Evolutionary conservation across 53 echinoderm and acorn worm species (phyloP).

Genomic region (Glandiceps talaboti): DNA sequence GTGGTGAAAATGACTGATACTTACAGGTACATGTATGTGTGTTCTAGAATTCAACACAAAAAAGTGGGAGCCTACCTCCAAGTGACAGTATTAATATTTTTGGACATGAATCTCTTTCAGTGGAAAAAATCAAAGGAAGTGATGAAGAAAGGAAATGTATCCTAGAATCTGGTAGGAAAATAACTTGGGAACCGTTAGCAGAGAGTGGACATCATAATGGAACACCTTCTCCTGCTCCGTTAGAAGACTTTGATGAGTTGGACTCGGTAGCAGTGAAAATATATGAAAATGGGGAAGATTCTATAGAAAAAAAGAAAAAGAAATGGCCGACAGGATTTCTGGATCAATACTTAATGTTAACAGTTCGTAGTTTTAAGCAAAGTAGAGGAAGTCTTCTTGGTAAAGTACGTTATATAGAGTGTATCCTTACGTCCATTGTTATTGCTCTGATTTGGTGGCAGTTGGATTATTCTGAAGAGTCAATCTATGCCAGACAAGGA

Average conservation of each 20-base stretch:
- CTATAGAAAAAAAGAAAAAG: not conserved
- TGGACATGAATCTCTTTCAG: constrained; percentile 12
- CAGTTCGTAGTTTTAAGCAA: constrained; percentile 57
- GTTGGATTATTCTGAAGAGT: constrained; percentile 29
- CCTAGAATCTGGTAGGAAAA: constrained; percentile 22
- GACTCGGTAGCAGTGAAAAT: constrained; percentile 8
- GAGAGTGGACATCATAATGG: not conserved
- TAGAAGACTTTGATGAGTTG: not conserved
- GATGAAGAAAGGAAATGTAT: constrained; percentile 24
- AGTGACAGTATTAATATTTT: too few species aligned
- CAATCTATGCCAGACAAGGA: constrained; percentile 52
- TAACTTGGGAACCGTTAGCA: constrained; percentile 10
- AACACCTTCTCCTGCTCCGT: not conserved
- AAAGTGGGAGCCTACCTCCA: too few species aligned
- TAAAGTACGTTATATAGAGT: constrained; percentile 34
- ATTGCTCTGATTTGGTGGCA: constrained; percentile 65
- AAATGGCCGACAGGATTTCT: constrained; percentile 67
- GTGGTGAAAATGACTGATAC: too few species aligned
- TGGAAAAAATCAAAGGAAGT: constrained; percentile 56
- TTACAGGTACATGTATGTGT: too few species aligned
- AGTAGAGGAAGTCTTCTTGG: constrained; percentile 47
- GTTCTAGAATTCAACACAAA: too few species aligned
- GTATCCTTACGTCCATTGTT: constrained; percentile 38
- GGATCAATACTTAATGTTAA: constrained; percentile 41
- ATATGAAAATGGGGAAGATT: not conserved